Evolutionary conservation across 2,113 vertebrate species (phyloP).

Genomic region (Madoqua kirkii): DNA sequence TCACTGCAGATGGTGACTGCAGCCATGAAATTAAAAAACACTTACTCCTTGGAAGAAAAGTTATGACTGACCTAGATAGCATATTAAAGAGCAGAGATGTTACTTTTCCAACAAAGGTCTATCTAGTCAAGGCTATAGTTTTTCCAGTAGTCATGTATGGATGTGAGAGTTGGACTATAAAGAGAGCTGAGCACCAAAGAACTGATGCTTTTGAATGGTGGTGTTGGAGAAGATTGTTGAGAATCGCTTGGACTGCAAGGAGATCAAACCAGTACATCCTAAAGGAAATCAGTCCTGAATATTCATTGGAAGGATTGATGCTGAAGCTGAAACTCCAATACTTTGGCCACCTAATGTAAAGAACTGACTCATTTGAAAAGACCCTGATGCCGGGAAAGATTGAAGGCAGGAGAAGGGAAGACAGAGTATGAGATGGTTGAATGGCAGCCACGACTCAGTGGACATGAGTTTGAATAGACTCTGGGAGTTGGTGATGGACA

Average conservation of each 20-base stretch:
- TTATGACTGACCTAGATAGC: background rate
- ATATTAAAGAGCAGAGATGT: background rate
- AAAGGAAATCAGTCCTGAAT: background rate
- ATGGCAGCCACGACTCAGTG: background rate
- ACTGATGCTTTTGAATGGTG: background rate
- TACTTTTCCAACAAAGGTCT: background rate
- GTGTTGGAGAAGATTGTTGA: background rate
- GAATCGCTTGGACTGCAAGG: background rate
- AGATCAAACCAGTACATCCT: background rate
- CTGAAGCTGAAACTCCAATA: background rate
- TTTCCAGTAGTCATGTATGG: background rate
- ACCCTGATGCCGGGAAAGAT: background rate
- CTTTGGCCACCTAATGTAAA: background rate
- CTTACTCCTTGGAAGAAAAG: background rate
- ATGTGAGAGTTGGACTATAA: background rate
- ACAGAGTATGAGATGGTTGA: background rate
- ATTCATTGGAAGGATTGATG: background rate
- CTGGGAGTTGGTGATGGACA: background rate
- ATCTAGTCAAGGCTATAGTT: background rate
- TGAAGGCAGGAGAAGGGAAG: fast-evolving
- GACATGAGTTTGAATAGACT: background rate
- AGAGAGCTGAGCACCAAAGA: background rate
- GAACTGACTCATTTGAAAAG: background rate
- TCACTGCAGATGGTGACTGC: background rate
- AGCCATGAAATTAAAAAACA: background rate